Evolutionary conservation across 64 coral and sea anemone species (phyloP).

Genomic region (Pachyseris speciosa): DNA sequence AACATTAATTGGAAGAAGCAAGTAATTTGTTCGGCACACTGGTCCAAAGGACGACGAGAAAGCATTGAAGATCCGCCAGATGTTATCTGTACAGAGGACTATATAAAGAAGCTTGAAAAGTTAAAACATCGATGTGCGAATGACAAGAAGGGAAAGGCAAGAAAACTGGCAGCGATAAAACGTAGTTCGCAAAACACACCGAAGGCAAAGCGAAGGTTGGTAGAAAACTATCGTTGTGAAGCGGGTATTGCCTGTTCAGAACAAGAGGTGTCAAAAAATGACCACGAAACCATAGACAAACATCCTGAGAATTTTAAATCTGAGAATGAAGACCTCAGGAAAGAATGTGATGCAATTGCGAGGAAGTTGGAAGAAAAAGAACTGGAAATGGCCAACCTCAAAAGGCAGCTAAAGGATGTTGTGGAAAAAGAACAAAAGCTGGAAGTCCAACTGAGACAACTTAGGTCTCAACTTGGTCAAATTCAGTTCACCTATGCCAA

Average conservation of each 20-base stretch:
- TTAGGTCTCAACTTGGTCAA: background rate
- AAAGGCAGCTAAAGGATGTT: no score
- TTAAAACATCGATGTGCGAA: background rate
- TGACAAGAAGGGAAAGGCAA: background rate
- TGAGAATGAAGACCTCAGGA: constrained; percentile 18
- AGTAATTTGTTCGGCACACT: constrained; percentile 44
- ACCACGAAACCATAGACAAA: constrained; percentile 7
- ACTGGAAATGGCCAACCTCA: background rate
- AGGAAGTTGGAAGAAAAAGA: constrained; percentile 11
- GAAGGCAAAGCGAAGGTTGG: background rate
- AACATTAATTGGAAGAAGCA: constrained; percentile 13
- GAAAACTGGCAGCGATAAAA: background rate
- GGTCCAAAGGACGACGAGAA: constrained; percentile 13
- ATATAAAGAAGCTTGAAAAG: constrained; percentile 13
- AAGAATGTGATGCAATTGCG: constrained; percentile 7
- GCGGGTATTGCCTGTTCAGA: background rate
- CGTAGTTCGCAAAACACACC: background rate
- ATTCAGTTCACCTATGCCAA: background rate
- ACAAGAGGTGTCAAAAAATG: background rate
- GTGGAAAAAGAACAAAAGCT: background rate
- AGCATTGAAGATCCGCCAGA: constrained; percentile 1
- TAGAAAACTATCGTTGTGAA: background rate
- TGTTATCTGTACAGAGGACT: constrained; percentile 13
- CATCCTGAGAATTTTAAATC: background rate
- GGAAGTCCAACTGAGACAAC: background rate